Percentiles rank a stretch among this genome's conserved stretches.
These are phyloP conservation scores for Peromyscus nudipes DNA, from an alignment of 2,797 vertebrate genomes.

Conservation along the genomic window DNA sequence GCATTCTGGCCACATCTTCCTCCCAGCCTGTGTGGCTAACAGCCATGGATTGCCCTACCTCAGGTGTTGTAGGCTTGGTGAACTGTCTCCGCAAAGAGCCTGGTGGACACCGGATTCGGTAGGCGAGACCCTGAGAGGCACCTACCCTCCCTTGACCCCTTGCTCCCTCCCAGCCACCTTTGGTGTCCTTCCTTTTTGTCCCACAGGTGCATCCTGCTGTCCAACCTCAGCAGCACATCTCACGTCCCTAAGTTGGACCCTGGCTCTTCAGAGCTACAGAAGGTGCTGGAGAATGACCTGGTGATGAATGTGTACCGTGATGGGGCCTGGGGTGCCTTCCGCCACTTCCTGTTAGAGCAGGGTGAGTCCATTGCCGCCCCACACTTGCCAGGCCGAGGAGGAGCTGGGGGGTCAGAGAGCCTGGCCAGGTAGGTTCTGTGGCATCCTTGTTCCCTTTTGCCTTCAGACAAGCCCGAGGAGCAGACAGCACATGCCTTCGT, in stretches of 20 bases:
- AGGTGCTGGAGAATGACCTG: conserved; percentile 90
- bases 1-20: conserved; percentile 88
- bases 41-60: conserved; percentile 89
- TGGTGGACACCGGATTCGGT: conserved; percentile 95
- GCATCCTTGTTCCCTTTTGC: neutral
- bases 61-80: conserved; percentile 96
- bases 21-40: conserved; percentile 93
- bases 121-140: neutral
- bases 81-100: conserved; percentile 97
- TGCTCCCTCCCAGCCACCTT: no score
- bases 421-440: neutral
- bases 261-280: conserved; percentile 88
- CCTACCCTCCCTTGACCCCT: accelerated
- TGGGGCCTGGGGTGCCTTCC: conserved; percentile 95
- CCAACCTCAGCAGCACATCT: conserved; percentile 91
- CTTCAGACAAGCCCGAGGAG: conserved; percentile 90
- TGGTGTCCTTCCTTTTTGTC: accelerated
- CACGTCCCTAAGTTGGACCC: conserved; percentile 84
- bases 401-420: neutral
- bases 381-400: neutral
- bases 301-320: conserved; percentile 96
- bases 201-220: conserved; percentile 94
- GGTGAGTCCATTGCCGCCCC: conserved; percentile 83
- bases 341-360: conserved; percentile 91
- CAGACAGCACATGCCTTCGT: conserved; percentile 94